phyloP scores from a whole-genome alignment of 92 coral and sea anemone species.

The Umimayanthus kanabou region DNA sequence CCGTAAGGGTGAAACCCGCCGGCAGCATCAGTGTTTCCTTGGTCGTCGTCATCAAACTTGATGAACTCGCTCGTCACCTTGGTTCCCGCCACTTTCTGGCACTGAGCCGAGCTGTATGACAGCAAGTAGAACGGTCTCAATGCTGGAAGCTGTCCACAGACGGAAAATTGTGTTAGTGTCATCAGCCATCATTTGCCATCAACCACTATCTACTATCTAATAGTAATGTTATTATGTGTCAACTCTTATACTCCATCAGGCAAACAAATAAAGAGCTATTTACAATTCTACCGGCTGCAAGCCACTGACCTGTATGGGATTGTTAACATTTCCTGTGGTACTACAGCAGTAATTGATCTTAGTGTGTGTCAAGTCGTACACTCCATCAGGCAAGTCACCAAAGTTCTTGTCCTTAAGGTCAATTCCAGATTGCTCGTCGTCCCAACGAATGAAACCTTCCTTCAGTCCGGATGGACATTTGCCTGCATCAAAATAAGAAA shows the following conservation, averaged over 20 bases:
- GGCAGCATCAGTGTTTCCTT: conserved; percentile 92
- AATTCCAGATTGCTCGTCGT: conserved; percentile 92
- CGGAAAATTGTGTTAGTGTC: not conserved
- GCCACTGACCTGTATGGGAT: conserved; percentile 67
- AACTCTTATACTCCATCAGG: conserved; percentile 50
- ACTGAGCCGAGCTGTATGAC: conserved; percentile 92
- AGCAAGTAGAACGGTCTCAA: conserved; percentile 91
- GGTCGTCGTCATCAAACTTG: conserved; percentile 97
- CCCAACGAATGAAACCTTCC: conserved; percentile 97
- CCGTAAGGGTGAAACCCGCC: conserved; percentile 97
- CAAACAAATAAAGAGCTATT: not conserved
- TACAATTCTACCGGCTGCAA: not conserved
- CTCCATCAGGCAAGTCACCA: conserved; percentile 91
- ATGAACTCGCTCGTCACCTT: conserved; percentile 91
- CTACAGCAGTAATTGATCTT: conserved; percentile 97
- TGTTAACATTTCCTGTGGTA: conserved; percentile 90
- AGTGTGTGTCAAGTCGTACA: conserved; percentile 83
- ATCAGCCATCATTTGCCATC: not conserved
- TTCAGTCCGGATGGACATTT: conserved; percentile 91
- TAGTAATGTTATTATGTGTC: conserved; percentile 68
- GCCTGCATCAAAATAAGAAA: conserved; percentile 47
- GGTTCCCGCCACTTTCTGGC: conserved; percentile 95
- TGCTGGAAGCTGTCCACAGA: conserved; percentile 70
- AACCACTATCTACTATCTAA: conserved; percentile 2
- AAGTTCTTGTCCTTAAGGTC: conserved; percentile 77